Base-by-base conservation (phyloP, 2,888 invertebrate species). In the Eristalis pertinax region DNA sequence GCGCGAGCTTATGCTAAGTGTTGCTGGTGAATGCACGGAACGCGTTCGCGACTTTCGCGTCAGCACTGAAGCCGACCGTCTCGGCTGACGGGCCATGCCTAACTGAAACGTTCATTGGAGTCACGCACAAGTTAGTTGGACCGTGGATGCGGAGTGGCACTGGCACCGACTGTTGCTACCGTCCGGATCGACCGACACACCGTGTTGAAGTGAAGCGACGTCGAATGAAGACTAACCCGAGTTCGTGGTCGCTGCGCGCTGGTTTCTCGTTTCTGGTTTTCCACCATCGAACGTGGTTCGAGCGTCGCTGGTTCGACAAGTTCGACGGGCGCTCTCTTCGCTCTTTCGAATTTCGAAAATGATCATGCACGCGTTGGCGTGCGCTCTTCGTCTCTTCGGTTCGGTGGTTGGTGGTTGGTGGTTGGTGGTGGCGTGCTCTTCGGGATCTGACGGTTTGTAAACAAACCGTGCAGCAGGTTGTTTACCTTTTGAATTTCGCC, bases 1-100 rank as follows among this genome's bases (percentile, higher is more conserved):
- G 19, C 87, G 84, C 87, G 84, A 76, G 22, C 83, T 74, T 29
- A 62, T 63, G n/a, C 29, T 35, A 32, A 82, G n/a, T 7, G 29
- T 19, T 32, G 76, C 56, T 67, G 80, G 35, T 43, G 62, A 60
- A 24, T 68, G 78, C 41, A 50, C 58, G 24, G 74, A 62, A 80
- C 69, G 69, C 78, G 74, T 24, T 89, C 43, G 72, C 74, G 74
- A 84, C 67, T 83, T 88, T 84, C 64, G 73, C 83, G 90, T 89
- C 90, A 89, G 89, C 90, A 86, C 87, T 83, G 85, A 89, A 89
- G 90, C 90, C 89, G 90, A 91, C 91, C 91, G 91, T 90, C 90
- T 91, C 90, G 90, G 91, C 90, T 90, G 91, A 91, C 91, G 91
- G 90, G 91, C 91, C 92, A 92, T 91, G 89, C 91, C 91, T 90